Percentiles rank a stretch among this genome's conserved stretches.
These are phyloP conservation scores for Nasonia vitripennis DNA, from an alignment of 1,140 invertebrate species.

Conservation along the genomic window DNA sequence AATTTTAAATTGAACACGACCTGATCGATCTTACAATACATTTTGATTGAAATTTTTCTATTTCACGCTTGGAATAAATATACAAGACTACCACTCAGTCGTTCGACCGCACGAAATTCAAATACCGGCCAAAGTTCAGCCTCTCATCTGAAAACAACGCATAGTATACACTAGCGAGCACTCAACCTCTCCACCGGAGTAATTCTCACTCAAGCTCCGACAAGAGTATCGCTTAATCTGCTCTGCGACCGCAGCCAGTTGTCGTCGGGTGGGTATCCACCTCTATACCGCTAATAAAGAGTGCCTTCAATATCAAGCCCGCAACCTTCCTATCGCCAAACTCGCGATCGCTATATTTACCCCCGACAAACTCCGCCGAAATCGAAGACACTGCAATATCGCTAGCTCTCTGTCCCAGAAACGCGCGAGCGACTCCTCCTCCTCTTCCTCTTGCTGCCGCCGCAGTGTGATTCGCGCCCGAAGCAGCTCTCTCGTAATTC, in stretches of 20 bases:
- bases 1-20: too few relatives aligned
- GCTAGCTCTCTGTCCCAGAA: not conserved
- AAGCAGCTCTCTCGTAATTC: conserved; percentile 18
- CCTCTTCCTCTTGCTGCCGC: too few relatives aligned
- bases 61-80: too few relatives aligned
- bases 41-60: too few relatives aligned
- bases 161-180: too few relatives aligned
- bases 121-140: too few relatives aligned
- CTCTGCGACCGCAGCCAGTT: not conserved
- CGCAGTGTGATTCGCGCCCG: not conserved
- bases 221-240: not conserved
- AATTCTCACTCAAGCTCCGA: not conserved
- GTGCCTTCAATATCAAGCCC: not conserved
- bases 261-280: not conserved
- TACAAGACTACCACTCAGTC: too few relatives aligned
- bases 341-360: not conserved
- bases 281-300: not conserved
- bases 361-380: not conserved
- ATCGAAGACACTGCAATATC: conserved; percentile 13
- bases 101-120: too few relatives aligned
- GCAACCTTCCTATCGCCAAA: not conserved
- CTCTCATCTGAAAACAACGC: too few relatives aligned
- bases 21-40: too few relatives aligned
- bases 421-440: not conserved
- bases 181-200: not conserved